Conservation (phyloP, 2,113 vertebrate species). For the Indicator indicator region DNA sequence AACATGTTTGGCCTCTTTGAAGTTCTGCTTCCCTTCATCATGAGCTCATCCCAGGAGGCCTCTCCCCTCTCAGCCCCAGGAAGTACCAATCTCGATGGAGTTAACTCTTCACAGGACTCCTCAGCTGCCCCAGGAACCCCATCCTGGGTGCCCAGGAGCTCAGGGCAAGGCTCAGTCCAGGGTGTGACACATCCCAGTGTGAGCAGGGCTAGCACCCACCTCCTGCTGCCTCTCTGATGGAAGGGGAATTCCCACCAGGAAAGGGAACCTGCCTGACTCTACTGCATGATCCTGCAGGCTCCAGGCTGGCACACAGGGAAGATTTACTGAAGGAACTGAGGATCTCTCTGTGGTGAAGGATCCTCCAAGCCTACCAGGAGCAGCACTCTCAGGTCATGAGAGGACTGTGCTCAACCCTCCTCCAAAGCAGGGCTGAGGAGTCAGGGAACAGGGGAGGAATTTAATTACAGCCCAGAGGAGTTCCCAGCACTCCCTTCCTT, state of each 20-base stretch:
- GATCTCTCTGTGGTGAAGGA: not conserved
- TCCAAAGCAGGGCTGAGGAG: not conserved
- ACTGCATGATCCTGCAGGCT: not conserved
- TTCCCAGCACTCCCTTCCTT: not conserved
- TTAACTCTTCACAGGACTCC: conserved; percentile 31
- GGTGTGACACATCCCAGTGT: not conserved
- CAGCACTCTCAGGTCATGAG: not conserved
- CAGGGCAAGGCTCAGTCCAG: not conserved
- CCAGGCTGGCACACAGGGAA: not conserved
- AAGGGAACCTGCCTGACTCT: not conserved
- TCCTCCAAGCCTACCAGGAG: not conserved
- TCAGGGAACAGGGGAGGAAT: not conserved
- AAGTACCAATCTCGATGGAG: not conserved
- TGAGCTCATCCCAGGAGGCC: not conserved
- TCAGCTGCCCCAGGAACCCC: not conserved
- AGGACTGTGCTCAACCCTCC: not conserved
- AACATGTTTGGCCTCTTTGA: conserved; percentile 44
- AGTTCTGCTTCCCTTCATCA: conserved; percentile 29
- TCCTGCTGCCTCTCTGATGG: not conserved
- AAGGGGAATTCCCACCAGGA: not conserved
- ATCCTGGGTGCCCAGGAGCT: fast-evolving
- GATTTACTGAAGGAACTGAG: not conserved
- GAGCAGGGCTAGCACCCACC: fast-evolving
- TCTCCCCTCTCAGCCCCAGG: not conserved
- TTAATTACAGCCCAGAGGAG: not conserved